Percentiles rank a stretch among this genome's conserved stretches.
phyloP scores from a whole-genome alignment of 2,113 vertebrate genomes.

The Microcebus jonahi region DNA sequence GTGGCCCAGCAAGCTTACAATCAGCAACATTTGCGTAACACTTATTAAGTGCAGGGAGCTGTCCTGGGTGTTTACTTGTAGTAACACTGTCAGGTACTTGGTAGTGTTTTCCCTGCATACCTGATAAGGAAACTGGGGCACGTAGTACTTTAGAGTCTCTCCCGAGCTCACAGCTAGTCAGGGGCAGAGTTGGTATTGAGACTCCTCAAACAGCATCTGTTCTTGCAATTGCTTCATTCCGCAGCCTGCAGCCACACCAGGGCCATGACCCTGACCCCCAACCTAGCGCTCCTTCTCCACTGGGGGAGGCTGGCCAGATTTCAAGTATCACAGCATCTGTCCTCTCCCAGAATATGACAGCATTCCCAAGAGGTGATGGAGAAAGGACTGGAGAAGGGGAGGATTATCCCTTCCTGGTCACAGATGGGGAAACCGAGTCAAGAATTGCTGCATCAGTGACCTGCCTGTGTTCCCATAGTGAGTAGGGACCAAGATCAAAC shows the following conservation, averaged over 20 bases:
- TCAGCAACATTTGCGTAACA: not conserved
- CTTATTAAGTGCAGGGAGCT: no score
- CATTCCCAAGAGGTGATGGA: not conserved
- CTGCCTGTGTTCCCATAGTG: not conserved
- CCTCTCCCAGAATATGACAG: not conserved
- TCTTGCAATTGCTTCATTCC: not conserved
- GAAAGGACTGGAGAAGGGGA: not conserved
- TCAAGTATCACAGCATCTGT: not conserved
- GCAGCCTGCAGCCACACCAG: rapidly evolving
- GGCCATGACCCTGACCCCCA: not conserved
- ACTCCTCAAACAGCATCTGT: not conserved
- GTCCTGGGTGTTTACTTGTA: not conserved
- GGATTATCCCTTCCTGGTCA: not conserved
- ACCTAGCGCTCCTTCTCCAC: no score
- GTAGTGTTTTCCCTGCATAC: not conserved
- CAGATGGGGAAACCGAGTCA: not conserved
- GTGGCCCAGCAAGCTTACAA: not conserved
- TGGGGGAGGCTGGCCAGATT: not conserved
- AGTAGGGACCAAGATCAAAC: no score
- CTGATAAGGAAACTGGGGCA: not conserved
- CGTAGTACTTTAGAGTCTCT: not conserved
- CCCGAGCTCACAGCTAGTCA: not conserved
- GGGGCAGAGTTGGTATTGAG: not conserved
- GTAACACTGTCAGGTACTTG: no score
- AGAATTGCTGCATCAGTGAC: not conserved